Base-by-base conservation (phyloP, 2,888 invertebrate genomes). In the Scaptodrosophila latifasciaeformis region DNA sequence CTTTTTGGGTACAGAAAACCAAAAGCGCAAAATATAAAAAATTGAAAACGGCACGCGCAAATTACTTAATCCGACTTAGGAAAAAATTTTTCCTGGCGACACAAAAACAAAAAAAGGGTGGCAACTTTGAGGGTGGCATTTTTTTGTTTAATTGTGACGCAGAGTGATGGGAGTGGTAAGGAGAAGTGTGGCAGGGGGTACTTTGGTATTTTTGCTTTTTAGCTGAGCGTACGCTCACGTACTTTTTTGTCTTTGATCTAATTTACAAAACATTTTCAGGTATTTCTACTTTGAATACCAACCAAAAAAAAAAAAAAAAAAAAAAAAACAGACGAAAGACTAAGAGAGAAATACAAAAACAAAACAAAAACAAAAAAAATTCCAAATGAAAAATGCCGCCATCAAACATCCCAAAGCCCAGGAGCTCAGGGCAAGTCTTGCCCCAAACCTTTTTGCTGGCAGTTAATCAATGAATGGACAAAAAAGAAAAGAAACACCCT, bases 261-360 rank as follows among this genome's bases (percentile, higher is more conserved):
- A 74, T 78, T 74, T 74, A 71, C 57, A 78, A 65, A 70, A 63
- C 71, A 74, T 74, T 78, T 75, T 75, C 78, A 78, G 72, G 72
- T 74, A 74, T 74, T 74, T 71, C 71, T 65, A 65, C 70, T 71
- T 70, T 70, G 70, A 75, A 75, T 71, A 61, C 70, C 71, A 54
- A 43, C 51, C 59, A 57, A 53, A 65, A 62, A 56, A 61, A 54
- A 54, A 62, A 58, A 65, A 62, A 51, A 57, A 54, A 43, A 62
- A 34, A 18, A 34, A 48, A n/a, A 24, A 46, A 44, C 21, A 43
- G 37, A 10, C 12, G 21, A n/a, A n/a, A 47, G 19, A 42, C 7
- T 24, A 43, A 30, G 6, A 24, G 24, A 3, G n/a, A 15, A 12
- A 30, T n/a, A 42, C 17, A 34, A 13, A 21, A 19, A 15, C 12